A percentile compares a stretch with the other conserved stretches of the same genome.
phyloP scores from a whole-genome alignment of 2,797 vertebrate genomes.

The Enteromius paludinosus region DNA sequence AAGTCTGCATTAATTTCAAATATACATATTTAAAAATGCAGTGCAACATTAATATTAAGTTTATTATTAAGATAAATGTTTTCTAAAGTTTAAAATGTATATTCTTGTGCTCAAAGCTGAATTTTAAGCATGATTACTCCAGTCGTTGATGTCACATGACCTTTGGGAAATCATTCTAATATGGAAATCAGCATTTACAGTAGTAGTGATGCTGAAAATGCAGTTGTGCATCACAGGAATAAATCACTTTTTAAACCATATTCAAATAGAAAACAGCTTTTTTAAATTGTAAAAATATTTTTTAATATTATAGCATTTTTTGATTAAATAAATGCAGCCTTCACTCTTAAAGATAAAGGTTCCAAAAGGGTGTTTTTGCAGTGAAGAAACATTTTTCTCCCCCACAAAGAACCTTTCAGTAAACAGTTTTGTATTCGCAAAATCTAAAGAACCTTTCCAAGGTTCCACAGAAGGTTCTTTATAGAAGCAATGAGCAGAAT shows the following conservation, averaged over 20 bases:
- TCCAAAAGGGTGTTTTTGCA: not conserved
- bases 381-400: not conserved
- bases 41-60: not conserved
- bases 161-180: not conserved
- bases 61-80: not conserved
- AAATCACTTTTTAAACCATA: not conserved
- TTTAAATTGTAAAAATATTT: not conserved
- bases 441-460: not conserved
- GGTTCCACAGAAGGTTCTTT: not conserved
- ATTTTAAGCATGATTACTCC: not conserved
- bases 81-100: not conserved
- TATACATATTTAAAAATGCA: not conserved
- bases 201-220: not conserved
- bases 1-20: not conserved
- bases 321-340: not conserved
- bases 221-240: not conserved
- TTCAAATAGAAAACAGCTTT: not conserved
- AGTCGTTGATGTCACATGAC: not conserved
- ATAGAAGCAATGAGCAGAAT: not conserved
- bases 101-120: not conserved
- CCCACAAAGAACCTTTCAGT: not conserved
- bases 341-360: not conserved
- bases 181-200: not conserved
- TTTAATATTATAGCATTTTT: not conserved
- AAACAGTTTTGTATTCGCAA: not conserved